phyloP scores from a whole-genome alignment of 1,140 invertebrate species.

The Coptotermes formosanus region DNA sequence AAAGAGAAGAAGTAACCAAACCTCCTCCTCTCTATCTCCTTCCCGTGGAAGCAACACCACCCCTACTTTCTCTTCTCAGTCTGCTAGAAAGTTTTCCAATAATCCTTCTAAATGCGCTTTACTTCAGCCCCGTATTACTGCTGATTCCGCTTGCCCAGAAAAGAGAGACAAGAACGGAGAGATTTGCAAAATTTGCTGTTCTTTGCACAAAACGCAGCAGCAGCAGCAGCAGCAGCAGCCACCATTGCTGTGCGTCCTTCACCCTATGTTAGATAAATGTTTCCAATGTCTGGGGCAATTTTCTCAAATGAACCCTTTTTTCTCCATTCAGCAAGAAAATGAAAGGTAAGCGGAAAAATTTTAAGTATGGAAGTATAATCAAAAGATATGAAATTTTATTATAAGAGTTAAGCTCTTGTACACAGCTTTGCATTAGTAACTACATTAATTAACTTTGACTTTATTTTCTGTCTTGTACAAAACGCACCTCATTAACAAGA shows the following conservation, averaged over 20 bases:
- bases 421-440: no score
- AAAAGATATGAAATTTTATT: background rate
- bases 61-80: background rate
- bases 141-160: background rate
- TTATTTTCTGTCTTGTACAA: no score
- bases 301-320: slow-evolving; percentile 9
- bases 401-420: no score
- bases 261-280: slow-evolving; percentile 8
- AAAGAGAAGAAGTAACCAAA: background rate
- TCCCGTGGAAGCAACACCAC: background rate
- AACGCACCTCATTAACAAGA: no score
- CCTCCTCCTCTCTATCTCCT: no score
- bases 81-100: slow-evolving; percentile 3
- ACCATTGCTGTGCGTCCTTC: background rate
- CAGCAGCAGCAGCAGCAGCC: background rate
- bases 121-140: background rate
- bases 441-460: no score
- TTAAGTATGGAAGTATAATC: background rate
- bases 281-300: slow-evolving; percentile 10
- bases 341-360: background rate
- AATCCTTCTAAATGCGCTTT: slow-evolving; percentile 1
- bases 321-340: background rate
- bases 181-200: slow-evolving; percentile 19
- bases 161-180: background rate
- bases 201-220: background rate